These are phyloP conservation scores for Silurus aristotelis DNA, from an alignment of 2,797 vertebrate species.

Conservation along the genomic window DNA sequence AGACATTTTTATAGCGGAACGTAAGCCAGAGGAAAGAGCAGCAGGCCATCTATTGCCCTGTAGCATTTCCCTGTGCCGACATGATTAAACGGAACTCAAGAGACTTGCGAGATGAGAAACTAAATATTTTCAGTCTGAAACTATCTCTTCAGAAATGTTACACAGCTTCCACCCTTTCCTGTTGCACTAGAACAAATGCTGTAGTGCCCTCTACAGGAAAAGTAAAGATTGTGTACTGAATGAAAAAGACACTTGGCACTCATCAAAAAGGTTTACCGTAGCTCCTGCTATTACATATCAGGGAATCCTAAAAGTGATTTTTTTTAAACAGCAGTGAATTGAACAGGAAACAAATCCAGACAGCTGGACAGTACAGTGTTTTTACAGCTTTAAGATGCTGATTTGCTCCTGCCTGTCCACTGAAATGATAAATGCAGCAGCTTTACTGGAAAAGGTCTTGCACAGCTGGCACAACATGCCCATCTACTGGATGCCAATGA, in stretches of 20 bases:
- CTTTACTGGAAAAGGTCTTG: neutral
- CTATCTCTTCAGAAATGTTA: constrained; percentile 30
- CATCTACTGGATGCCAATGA: neutral
- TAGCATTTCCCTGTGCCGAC: constrained; percentile 31
- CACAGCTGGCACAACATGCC: neutral
- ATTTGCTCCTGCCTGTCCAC: neutral
- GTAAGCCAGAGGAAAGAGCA: constrained; percentile 28
- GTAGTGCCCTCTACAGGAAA: constrained; percentile 55
- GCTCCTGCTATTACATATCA: neutral
- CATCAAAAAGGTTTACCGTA: neutral
- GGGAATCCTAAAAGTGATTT: neutral
- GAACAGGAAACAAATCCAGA: neutral
- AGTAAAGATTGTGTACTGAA: neutral
- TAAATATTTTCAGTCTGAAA: constrained; percentile 31
- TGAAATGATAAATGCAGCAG: neutral
- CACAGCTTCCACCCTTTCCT: constrained; percentile 35
- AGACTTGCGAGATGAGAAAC: constrained; percentile 32
- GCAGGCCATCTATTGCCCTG: constrained; percentile 35
- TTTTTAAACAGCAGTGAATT: no score
- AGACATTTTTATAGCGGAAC: constrained; percentile 44
- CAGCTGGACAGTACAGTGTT: neutral
- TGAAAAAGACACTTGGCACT: neutral
- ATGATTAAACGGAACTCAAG: constrained; percentile 37
- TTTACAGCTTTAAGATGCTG: neutral
- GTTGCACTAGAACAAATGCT: constrained; percentile 32